Conservation (phyloP, 2,797 vertebrate genomes). For the Platalea minor region DNA sequence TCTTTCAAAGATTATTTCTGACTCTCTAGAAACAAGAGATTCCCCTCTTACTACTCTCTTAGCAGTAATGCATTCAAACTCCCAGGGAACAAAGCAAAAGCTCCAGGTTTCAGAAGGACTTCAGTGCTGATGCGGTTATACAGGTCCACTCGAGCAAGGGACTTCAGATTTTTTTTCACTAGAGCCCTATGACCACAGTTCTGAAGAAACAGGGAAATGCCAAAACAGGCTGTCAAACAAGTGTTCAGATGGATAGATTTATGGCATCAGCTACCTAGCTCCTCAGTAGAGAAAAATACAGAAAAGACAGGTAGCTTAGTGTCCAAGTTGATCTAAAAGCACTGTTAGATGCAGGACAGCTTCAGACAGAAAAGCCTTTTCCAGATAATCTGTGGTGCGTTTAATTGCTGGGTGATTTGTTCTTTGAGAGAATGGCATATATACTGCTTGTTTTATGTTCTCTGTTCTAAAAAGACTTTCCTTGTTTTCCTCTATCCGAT, state of each 20-base stretch:
- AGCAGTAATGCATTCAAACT: not conserved
- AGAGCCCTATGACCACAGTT: not conserved
- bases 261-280: not conserved
- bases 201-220: not conserved
- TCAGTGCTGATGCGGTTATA: not conserved
- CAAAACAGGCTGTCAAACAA: not conserved
- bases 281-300: not conserved
- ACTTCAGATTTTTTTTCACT: not conserved
- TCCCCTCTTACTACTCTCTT: not conserved
- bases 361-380: not conserved
- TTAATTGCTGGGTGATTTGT: not conserved
- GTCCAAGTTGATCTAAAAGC: not conserved
- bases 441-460: not conserved
- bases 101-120: not conserved
- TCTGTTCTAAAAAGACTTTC: not conserved
- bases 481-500: not conserved
- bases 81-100: not conserved
- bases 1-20: not conserved
- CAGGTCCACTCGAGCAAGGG: fast-evolving
- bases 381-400: not conserved
- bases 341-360: not conserved
- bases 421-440: not conserved
- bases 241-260: not conserved
- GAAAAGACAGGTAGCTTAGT: not conserved
- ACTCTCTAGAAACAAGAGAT: not conserved